A percentile compares a stretch with the other conserved stretches of the same genome.
Evolutionary conservation across 2,113 vertebrate genomes (phyloP).

Genomic region (Crotalus tigris): DNA sequence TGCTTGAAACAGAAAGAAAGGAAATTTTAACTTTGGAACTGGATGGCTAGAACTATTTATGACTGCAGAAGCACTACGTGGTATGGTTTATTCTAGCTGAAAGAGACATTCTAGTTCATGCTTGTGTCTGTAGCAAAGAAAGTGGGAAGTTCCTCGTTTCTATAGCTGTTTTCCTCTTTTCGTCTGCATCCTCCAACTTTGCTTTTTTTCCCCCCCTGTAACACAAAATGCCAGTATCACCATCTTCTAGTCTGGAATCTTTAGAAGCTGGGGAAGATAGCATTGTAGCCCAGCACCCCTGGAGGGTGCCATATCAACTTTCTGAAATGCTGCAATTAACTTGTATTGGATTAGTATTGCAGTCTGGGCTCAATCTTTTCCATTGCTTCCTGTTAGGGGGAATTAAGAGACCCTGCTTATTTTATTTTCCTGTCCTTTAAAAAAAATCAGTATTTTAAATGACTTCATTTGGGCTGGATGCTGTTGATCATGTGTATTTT

Average conservation of each 20-base stretch:
- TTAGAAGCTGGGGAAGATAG: not conserved
- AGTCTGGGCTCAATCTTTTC: not conserved
- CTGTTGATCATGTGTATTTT: not conserved
- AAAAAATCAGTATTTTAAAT: not conserved
- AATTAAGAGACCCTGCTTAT: not conserved
- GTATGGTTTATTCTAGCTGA: not conserved
- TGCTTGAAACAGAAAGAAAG: not conserved
- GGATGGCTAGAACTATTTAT: not conserved
- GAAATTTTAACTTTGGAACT: not conserved
- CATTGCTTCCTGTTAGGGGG: not conserved
- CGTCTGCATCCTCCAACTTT: not conserved
- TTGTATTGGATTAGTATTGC: not conserved
- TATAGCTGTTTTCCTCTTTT: not conserved
- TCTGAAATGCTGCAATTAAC: not conserved
- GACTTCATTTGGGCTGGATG: not conserved
- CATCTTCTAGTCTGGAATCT: not conserved
- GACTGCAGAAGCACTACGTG: not conserved
- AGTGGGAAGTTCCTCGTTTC: not conserved
- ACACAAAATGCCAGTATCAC: not conserved
- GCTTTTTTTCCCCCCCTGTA: not conserved
- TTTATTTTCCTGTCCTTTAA: not conserved
- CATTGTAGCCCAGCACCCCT: not conserved
- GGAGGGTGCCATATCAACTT: not conserved
- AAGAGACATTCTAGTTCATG: not conserved
- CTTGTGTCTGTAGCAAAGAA: not conserved